phyloP scores from a whole-genome alignment of 2,888 invertebrate species.

The Ophion slaviceki region DNA sequence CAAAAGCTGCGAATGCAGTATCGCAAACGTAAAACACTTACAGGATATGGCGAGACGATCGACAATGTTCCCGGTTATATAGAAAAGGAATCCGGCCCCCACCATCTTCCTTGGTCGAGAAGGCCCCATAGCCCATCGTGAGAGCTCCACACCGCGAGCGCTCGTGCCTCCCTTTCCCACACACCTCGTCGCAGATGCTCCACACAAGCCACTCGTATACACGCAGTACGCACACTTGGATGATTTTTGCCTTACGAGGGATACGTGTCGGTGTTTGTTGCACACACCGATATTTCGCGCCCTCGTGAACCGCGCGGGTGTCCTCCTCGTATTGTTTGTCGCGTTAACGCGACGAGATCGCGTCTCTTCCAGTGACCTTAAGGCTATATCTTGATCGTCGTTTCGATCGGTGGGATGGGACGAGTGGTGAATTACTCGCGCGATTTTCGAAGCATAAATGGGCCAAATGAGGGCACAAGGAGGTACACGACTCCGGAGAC shows the following conservation, averaged over 20 bases:
- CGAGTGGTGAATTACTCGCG: not conserved
- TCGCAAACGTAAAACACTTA: constrained; percentile 74
- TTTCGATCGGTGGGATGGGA: not conserved
- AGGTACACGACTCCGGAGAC: not conserved
- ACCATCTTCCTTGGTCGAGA: constrained; percentile 54
- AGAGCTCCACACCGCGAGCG: constrained; percentile 68
- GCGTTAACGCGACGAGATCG: not conserved
- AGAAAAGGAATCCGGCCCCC: constrained; percentile 79
- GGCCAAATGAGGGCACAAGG: not conserved
- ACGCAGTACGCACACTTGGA: not conserved
- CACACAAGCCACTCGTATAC: not conserved
- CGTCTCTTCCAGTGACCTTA: constrained; percentile 12
- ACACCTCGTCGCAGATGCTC: constrained; percentile 37
- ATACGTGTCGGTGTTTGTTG: not conserved
- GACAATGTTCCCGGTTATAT: constrained; percentile 80
- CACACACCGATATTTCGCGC: constrained; percentile 14
- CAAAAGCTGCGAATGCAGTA: constrained; percentile 18
- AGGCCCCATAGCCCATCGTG: constrained; percentile 65
- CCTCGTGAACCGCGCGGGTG: not conserved
- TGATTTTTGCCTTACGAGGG: not conserved
- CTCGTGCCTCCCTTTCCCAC: constrained; percentile 47
- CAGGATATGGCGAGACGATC: constrained; percentile 81
- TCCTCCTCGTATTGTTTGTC: constrained; percentile 2
- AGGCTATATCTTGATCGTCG: not conserved
- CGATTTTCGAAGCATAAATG: not conserved